A percentile compares a stretch with the other conserved stretches of the same genome.
These are phyloP conservation scores for Eupithecia subumbrata DNA, from an alignment of 2,888 invertebrate genomes.

Conservation along the genomic window DNA sequence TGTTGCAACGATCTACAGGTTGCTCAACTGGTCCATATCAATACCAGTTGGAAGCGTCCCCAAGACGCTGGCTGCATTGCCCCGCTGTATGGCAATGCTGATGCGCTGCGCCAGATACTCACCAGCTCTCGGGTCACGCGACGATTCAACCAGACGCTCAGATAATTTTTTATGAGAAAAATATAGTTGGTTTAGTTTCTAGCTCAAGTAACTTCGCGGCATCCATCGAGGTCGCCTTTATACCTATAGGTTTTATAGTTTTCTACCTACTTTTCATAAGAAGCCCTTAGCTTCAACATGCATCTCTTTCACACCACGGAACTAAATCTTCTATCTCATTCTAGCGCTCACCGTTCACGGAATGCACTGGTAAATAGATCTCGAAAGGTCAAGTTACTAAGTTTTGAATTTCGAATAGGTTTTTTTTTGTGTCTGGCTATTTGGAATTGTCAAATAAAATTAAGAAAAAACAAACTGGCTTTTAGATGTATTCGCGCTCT, in stretches of 20 bases:
- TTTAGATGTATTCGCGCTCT: background rate
- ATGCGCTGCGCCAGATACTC: no score
- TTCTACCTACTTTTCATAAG: constrained; percentile 9
- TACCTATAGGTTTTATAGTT: constrained; percentile 7
- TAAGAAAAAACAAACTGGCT: background rate
- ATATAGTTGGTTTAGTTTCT: background rate
- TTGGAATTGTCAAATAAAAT: background rate
- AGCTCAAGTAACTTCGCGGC: background rate
- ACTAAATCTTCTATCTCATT: constrained; percentile 11
- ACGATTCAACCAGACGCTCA: no score
- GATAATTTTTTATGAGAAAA: no score
- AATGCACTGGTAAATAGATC: constrained; percentile 22
- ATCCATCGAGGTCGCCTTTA: background rate
- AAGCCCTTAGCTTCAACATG: constrained; percentile 20
- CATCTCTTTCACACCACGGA: constrained; percentile 17
- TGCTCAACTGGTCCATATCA: no score
- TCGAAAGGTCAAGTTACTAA: constrained; percentile 30
- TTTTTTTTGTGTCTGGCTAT: background rate
- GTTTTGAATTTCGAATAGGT: constrained; percentile 14
- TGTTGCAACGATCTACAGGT: no score
- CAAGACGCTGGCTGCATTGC: no score
- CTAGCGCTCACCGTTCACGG: constrained; percentile 22
- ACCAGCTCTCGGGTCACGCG: no score
- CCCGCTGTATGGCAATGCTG: no score
- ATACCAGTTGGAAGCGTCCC: no score